Conservation (phyloP, 2,113 vertebrate species). For the Lasiurus borealis region DNA sequence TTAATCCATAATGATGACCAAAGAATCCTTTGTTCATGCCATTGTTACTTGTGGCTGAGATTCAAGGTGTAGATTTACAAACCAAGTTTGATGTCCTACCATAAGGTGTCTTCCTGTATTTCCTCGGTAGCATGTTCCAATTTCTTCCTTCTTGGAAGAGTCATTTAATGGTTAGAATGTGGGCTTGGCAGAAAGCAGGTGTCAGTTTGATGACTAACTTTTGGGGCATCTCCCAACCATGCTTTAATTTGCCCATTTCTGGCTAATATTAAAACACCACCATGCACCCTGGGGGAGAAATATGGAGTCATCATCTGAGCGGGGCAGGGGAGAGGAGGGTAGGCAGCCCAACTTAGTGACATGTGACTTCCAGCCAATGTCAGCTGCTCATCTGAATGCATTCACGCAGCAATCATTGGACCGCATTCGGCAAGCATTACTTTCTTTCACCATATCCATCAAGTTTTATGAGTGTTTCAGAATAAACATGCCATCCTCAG, state of each 20-base stretch:
- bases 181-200: not conserved
- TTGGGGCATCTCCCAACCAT: not conserved
- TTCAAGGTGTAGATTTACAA: not conserved
- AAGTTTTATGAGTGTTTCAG: slow-evolving; percentile 72
- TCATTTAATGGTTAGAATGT: not conserved
- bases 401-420: slow-evolving; percentile 58
- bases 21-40: not conserved
- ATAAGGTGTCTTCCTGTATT: not conserved
- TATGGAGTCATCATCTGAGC: not conserved
- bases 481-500: slow-evolving; percentile 45
- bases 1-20: not conserved
- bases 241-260: not conserved
- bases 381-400: slow-evolving; percentile 72
- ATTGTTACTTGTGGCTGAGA: not conserved
- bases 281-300: not conserved
- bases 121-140: not conserved
- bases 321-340: not conserved
- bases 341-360: slow-evolving; percentile 32
- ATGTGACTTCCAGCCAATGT: slow-evolving; percentile 58
- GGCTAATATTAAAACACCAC: not conserved
- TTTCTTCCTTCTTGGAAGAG: not conserved
- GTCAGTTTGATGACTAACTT: not conserved
- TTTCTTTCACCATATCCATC: slow-evolving; percentile 73
- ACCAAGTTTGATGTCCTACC: not conserved
- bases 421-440: slow-evolving; percentile 15